A percentile compares a stretch with the other conserved stretches of the same genome.
phyloP scores from a whole-genome alignment of 1,140 invertebrate species.

The Tyrophagus putrescentiae region DNA sequence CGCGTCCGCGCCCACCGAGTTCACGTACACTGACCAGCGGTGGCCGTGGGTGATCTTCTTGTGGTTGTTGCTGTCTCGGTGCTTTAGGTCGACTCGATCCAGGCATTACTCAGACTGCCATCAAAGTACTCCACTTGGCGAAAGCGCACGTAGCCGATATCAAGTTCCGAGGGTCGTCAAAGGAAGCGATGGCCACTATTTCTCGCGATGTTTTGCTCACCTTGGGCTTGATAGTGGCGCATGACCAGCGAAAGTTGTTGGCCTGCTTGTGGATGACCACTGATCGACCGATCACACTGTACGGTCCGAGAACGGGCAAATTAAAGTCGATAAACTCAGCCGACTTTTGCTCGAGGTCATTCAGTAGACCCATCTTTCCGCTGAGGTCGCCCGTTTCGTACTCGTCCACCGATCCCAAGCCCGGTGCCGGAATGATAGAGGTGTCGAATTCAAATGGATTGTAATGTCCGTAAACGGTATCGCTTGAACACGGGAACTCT shows the following conservation, averaged over 20 bases:
- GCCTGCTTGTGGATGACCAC: constrained; percentile 63
- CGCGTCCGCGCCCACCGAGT: constrained; percentile 80
- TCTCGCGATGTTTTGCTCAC: constrained; percentile 71
- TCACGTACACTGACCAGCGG: constrained; percentile 82
- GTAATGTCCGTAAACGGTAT: constrained; percentile 61
- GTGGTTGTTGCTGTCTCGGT: constrained; percentile 27
- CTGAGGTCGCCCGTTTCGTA: constrained; percentile 79
- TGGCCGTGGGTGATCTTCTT: constrained; percentile 43
- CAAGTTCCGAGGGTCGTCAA: constrained; percentile 64
- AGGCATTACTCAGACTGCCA: constrained; percentile 68
- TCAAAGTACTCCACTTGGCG: constrained; percentile 72
- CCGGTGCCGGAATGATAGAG: constrained; percentile 42
- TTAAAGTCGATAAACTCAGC: constrained; percentile 61
- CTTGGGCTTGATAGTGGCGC: constrained; percentile 64
- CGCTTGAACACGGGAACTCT: constrained; percentile 70
- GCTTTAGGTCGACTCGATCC: constrained; percentile 59
- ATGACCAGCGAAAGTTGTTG: constrained; percentile 46
- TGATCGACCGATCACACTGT: constrained; percentile 67
- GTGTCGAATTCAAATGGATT: constrained; percentile 59
- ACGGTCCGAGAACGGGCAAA: constrained; percentile 63
- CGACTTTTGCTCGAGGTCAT: constrained; percentile 38
- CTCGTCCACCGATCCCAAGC: constrained; percentile 56
- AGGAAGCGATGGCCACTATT: constrained; percentile 70
- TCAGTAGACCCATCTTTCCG: constrained; percentile 55
- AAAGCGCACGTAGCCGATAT: constrained; percentile 74